These are phyloP conservation scores for Tetragnatha versicolor DNA, from an alignment of 1,140 invertebrate species.

Conservation along the genomic window DNA sequence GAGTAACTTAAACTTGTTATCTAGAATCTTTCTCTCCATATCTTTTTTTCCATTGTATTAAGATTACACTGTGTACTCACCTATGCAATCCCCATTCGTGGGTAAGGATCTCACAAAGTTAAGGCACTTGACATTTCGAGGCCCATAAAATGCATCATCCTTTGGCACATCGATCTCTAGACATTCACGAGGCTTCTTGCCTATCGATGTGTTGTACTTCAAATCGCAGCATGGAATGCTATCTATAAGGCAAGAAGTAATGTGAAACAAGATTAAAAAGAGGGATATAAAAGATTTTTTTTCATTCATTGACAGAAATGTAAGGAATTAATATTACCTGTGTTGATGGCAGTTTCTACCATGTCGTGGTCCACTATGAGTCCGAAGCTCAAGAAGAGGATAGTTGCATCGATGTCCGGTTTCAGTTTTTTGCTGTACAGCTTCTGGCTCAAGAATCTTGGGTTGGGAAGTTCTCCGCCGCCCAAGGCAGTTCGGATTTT, in stretches of 20 bases:
- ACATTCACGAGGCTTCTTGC: constrained; percentile 58
- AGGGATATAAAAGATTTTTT: constrained; percentile 30
- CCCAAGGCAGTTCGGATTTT: constrained; percentile 19
- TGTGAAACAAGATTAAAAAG: constrained; percentile 66
- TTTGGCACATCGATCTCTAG: constrained; percentile 61
- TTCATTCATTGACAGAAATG: constrained; percentile 46
- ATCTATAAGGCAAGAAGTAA: constrained; percentile 64
- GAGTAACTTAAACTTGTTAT: too few relatives aligned
- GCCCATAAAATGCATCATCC: constrained; percentile 60
- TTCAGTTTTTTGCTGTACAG: constrained; percentile 30
- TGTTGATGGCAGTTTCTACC: constrained; percentile 5
- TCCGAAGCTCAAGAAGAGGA: constrained; percentile 50
- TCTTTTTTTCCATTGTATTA: constrained; percentile 55
- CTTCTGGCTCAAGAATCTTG: constrained; percentile 66
- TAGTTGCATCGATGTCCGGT: constrained; percentile 18
- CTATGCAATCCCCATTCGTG: constrained; percentile 68
- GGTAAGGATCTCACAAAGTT: constrained; percentile 61
- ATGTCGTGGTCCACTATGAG: constrained; percentile 59
- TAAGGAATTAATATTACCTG: constrained; percentile 43
- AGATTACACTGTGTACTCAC: constrained; percentile 12
- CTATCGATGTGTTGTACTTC: constrained; percentile 49
- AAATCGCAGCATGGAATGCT: constrained; percentile 60
- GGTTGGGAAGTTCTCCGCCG: constrained; percentile 64
- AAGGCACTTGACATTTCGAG: constrained; percentile 60
- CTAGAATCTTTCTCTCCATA: too few relatives aligned